These are phyloP conservation scores for Micronycteris hirsuta DNA, from an alignment of 2,113 vertebrate genomes.

Conservation along the genomic window DNA sequence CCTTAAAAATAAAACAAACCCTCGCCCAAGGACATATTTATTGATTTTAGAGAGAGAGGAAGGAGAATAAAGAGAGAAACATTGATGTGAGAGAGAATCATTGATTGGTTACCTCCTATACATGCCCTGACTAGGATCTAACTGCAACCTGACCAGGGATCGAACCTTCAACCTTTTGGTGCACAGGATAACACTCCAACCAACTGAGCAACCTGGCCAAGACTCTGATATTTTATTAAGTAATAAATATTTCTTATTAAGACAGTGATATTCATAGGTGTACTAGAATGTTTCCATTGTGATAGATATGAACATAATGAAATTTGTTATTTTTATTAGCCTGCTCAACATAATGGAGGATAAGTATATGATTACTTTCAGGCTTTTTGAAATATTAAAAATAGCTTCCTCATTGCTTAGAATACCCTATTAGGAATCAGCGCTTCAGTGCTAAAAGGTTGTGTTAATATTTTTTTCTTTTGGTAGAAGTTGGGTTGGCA, in stretches of 20 bases:
- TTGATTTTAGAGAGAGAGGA: neutral
- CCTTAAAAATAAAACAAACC: no score
- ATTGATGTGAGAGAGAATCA: neutral
- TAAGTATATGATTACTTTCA: neutral
- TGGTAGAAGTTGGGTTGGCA: neutral
- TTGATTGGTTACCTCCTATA: neutral
- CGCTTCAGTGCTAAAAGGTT: neutral
- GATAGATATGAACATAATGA: neutral
- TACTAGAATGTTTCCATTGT: neutral
- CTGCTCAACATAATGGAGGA: neutral
- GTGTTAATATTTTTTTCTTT: neutral
- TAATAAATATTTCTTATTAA: neutral
- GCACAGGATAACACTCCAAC: neutral
- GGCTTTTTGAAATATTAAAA: neutral
- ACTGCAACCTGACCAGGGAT: no score
- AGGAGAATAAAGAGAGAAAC: neutral
- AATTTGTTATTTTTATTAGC: neutral
- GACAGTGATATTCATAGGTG: neutral
- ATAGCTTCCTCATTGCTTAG: neutral
- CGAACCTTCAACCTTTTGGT: neutral
- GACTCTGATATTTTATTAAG: neutral
- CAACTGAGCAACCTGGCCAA: neutral
- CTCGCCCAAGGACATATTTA: neutral
- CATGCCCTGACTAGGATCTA: no score
- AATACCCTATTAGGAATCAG: neutral